Conservation (phyloP, 2,888 invertebrate genomes). For the Lasioglossum leucozonium region DNA sequence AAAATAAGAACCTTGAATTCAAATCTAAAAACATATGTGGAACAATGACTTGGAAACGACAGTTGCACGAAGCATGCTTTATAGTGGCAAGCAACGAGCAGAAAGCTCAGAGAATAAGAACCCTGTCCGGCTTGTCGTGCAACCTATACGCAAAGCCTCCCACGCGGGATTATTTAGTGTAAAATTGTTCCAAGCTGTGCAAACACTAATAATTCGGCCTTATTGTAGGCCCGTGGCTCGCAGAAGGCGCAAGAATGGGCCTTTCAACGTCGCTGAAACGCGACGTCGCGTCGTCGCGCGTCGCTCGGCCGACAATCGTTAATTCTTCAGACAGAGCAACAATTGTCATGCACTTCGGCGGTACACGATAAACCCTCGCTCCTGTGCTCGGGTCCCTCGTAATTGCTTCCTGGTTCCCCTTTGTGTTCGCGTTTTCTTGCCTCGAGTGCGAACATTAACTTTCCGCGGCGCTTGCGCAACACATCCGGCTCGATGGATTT, state of each 20-base stretch:
- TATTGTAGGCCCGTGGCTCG: background rate
- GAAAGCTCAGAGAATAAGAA: background rate
- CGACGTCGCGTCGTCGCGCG: background rate
- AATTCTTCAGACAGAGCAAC: constrained; percentile 42
- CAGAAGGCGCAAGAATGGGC: background rate
- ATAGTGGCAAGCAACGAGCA: too few relatives aligned
- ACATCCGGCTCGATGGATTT: constrained; percentile 63
- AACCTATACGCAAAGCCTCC: background rate
- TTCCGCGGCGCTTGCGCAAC: constrained; percentile 55
- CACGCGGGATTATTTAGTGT: background rate
- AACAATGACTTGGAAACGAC: too few relatives aligned
- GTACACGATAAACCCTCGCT: constrained; percentile 43
- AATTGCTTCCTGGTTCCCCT: constrained; percentile 62
- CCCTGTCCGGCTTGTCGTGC: background rate
- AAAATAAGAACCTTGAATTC: too few relatives aligned
- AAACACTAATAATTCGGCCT: background rate
- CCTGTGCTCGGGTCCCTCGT: constrained; percentile 32
- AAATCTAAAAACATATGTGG: too few relatives aligned
- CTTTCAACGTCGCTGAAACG: background rate
- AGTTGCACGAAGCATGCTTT: too few relatives aligned
- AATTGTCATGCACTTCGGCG: constrained; percentile 33
- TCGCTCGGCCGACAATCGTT: constrained; percentile 43
- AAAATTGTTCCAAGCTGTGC: background rate
- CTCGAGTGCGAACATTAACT: constrained; percentile 29
- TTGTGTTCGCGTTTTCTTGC: constrained; percentile 38